phyloP scores from a whole-genome alignment of 37 sponge, comb jelly and placozoan species.

The Oscarella lobularis region DNA sequence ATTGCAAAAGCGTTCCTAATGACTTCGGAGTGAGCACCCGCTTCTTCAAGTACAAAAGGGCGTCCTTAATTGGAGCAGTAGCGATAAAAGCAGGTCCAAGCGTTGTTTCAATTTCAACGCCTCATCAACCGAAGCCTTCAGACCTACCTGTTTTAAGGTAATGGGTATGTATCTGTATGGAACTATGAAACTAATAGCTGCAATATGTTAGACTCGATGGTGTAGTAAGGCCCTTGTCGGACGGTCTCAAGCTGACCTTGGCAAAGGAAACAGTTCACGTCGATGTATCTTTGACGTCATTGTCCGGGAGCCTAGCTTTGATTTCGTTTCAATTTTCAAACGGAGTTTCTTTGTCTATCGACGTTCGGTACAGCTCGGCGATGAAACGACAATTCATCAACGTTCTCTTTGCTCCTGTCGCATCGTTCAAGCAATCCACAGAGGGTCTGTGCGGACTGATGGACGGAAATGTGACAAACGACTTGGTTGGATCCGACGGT shows the following conservation, averaged over 20 bases:
- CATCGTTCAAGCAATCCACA: background rate
- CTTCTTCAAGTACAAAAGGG: background rate
- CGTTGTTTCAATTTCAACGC: background rate
- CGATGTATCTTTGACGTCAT: too few relatives aligned
- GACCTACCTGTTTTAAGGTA: too few relatives aligned
- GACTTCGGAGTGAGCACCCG: background rate
- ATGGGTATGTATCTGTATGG: too few relatives aligned
- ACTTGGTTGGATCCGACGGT: background rate
- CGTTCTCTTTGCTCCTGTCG: background rate
- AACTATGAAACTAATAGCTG: too few relatives aligned
- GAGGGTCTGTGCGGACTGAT: background rate
- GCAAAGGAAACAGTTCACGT: too few relatives aligned
- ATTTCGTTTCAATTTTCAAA: background rate
- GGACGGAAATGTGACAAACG: background rate
- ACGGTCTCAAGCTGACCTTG: too few relatives aligned
- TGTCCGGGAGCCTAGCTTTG: too few relatives aligned
- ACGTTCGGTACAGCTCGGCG: background rate
- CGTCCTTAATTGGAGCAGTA: background rate
- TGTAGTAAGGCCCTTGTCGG: too few relatives aligned
- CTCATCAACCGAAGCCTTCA: too few relatives aligned
- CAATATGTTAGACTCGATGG: too few relatives aligned
- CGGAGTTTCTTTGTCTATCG: background rate
- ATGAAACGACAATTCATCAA: slow-evolving; percentile 3
- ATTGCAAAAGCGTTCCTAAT: background rate
- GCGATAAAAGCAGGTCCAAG: background rate